Base-by-base conservation (phyloP, 1,140 invertebrate genomes). In the Ceratitis capitata region DNA sequence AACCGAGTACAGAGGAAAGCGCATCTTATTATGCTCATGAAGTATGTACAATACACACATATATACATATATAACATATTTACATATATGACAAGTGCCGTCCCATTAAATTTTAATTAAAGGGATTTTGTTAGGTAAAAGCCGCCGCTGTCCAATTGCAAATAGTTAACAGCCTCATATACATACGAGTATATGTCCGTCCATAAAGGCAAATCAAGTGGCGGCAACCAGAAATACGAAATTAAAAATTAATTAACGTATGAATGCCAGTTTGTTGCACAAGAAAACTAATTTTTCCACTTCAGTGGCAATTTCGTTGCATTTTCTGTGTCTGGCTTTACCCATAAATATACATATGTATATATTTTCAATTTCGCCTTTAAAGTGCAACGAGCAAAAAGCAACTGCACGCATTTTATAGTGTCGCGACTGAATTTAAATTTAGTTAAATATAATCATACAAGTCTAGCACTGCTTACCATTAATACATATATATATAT, bases 191-290 rank as follows among this genome's bases (percentile, higher is more conserved):
- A 69, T 4, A 35, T 19, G 19, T 56, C 5, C 4, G 51, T 56
- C 16, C n/a, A 78, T 42, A 2, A 45, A 78, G 45, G n/a, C 19
- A 19, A 78, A 78, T 78, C 69, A 45, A 78, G 69, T 45, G 69
- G 39, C 23, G n/a, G 69, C 69, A 45, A 78, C 16, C 32, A 32
- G 16, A 14, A 45, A 39, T 35, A 78, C 23, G 69, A 47, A 78
- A 78, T 78, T 10, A 78, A 78, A 78, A 78, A 78, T 78, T 45
- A 78, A 78, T 78, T 78, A 78, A 47, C 45, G 58, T 64, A 14
- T 64, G n/a, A n/a, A n/a, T 12, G 35, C 64, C 39, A 74, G 9
- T 12, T 19, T 42, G 35, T 14, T 32, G n/a, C 35, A 74, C 42
- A 45, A n/a, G 14, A 78, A 45, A 26, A 23, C 23, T 7, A 2